phyloP scores from a whole-genome alignment of 2,113 vertebrate genomes.

The Chamaetylas fuelleborni region DNA sequence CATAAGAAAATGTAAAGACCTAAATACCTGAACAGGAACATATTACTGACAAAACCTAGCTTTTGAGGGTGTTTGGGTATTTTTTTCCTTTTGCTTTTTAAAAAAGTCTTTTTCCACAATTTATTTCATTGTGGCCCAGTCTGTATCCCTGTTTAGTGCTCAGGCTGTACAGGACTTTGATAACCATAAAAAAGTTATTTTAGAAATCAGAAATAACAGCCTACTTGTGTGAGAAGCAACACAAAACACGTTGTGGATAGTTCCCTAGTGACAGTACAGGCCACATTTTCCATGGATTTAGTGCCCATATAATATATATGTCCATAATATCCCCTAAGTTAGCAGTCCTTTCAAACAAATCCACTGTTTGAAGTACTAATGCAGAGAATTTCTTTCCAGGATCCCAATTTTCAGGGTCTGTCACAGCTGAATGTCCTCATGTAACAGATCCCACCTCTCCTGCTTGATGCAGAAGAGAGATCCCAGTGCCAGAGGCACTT shows the following conservation, averaged over 20 bases:
- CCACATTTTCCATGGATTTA: neutral
- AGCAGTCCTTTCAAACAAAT: neutral
- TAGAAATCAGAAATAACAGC: neutral
- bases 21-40: neutral
- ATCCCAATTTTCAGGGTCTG: neutral
- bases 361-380: neutral
- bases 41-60: neutral
- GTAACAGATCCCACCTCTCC: neutral
- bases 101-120: neutral
- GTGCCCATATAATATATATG: neutral
- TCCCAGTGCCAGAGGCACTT: neutral
- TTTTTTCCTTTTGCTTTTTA: neutral
- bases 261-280: neutral
- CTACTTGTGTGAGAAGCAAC: neutral
- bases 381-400: neutral
- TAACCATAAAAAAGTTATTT: neutral
- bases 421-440: neutral
- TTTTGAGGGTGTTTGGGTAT: neutral
- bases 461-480: neutral
- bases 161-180: neutral
- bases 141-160: neutral
- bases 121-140: neutral
- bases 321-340: neutral
- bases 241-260: neutral
- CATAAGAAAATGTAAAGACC: neutral